A percentile compares a stretch with the other conserved stretches of the same genome.
phyloP scores from a whole-genome alignment of 2,888 invertebrate species.

The Yponomeuta malinellus region DNA sequence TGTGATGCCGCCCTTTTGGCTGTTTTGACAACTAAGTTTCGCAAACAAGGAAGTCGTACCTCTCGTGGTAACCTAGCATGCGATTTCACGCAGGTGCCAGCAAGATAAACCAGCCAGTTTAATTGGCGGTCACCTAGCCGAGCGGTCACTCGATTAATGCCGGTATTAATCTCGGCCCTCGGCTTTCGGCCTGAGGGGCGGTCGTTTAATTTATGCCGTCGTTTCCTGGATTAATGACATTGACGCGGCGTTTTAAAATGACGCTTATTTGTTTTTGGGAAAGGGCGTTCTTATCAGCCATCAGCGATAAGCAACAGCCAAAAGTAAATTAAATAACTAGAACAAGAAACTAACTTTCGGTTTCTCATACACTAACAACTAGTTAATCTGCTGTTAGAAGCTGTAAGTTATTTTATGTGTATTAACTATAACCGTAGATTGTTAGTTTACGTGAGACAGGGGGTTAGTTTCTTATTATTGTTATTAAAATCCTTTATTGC shows the following conservation, averaged over 20 bases:
- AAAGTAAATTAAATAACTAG: too few species aligned
- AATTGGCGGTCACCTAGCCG: slow-evolving; percentile 57
- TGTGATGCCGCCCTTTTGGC: not conserved
- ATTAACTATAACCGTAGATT: too few species aligned
- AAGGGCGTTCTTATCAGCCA: slow-evolving; percentile 24
- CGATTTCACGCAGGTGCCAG: slow-evolving; percentile 2
- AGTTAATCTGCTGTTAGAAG: too few species aligned
- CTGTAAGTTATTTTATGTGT: too few species aligned
- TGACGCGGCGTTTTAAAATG: not conserved
- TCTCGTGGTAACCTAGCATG: not conserved
- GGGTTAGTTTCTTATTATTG: too few species aligned
- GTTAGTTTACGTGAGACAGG: too few species aligned
- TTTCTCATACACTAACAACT: too few species aligned
- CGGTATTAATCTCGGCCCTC: slow-evolving; percentile 55
- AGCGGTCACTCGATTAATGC: slow-evolving; percentile 63
- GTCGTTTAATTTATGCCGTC: slow-evolving; percentile 8
- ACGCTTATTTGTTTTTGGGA: too few species aligned
- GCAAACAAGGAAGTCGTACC: not conserved
- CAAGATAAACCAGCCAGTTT: slow-evolving; percentile 38
- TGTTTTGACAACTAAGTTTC: not conserved
- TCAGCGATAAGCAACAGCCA: slow-evolving; percentile 41
- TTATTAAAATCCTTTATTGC: too few species aligned
- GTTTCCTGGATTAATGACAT: slow-evolving; percentile 12
- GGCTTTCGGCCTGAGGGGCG: slow-evolving; percentile 6
- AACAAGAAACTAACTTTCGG: too few species aligned